Evolutionary conservation across 2,113 vertebrate genomes (phyloP), one percentile per base, ranked within the genome.

Genomic region (Emydocephalus ijimae): DNA sequence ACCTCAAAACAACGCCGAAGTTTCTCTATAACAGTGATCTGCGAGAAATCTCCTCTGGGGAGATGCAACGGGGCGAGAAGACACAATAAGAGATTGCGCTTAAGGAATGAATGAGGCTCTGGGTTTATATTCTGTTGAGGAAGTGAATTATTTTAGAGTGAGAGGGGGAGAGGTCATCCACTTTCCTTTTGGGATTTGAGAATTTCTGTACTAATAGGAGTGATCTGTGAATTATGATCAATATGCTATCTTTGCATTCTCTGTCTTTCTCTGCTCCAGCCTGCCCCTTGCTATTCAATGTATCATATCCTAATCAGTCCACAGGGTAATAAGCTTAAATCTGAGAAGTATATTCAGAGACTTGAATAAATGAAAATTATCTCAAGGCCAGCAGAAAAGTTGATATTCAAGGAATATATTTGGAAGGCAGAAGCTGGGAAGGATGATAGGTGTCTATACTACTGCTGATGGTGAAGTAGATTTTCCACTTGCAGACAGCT

Each of bases 401-500:
- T 61, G 55, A 50, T 8, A 6, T 6, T 81, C 21, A 48, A 56
- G 29, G 48, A 34, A 39, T 61, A 54, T 85, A 29, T 50, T 48
- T 43, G 89, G 34, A 23, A 59, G 20, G 10, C 21, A 64, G 43
- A 59, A 48, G 29, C 0, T 11, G 52, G 45, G 48, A 45, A 55
- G 39, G 48, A 24, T 20, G 43, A 23, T 3, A 9, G 7, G 21
- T 52, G 20, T 20, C 34, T 81, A 9, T 81, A 43, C 2, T 81
- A 34, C 34, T 81, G 34, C 34, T 81, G 15, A 0, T n/a, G 11
- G 8, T 10, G n/a, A 74, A 43, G 15, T 1, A 34, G 6, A 5
- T 1, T 0, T 24, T 14, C 21, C 1, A 4, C 0, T 0, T 3
- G 43, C 9, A 23, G 43, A 39, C 5, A 34, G 34, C 3, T 45